phyloP scores from a whole-genome alignment of 2,888 invertebrate genomes.

The Leptinotarsa tumamoca region DNA sequence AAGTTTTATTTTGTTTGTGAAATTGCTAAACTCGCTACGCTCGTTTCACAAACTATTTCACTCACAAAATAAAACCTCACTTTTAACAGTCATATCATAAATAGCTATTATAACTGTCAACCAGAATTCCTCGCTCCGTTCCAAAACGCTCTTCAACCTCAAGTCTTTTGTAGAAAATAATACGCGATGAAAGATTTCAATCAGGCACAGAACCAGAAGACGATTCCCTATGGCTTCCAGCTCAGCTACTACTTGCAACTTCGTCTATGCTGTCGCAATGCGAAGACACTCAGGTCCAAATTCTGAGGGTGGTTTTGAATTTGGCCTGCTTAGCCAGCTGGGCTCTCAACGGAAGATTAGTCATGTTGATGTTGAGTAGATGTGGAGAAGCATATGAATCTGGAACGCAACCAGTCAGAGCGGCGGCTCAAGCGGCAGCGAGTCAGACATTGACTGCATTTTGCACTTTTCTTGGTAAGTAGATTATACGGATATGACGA shows the following conservation, averaged over 20 bases:
- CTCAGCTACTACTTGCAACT: slow-evolving; percentile 89
- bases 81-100: no score
- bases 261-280: slow-evolving; percentile 82
- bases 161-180: slow-evolving; percentile 76
- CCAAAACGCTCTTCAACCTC: no score
- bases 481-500: not conserved
- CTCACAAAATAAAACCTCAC: no score
- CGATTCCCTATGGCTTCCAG: slow-evolving; percentile 92
- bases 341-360: slow-evolving; percentile 89
- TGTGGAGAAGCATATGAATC: slow-evolving; percentile 86
- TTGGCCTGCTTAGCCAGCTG: slow-evolving; percentile 90
- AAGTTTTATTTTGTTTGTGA: no score
- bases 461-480: slow-evolving; percentile 80
- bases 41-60: no score
- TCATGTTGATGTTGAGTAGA: slow-evolving; percentile 87
- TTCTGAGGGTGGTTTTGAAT: slow-evolving; percentile 82
- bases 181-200: slow-evolving; percentile 92
- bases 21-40: no score
- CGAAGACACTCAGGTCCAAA: slow-evolving; percentile 86
- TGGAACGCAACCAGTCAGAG: slow-evolving; percentile 83
- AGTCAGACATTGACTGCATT: slow-evolving; percentile 90
- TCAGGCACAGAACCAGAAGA: slow-evolving; percentile 91
- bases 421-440: slow-evolving; percentile 90
- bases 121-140: no score
- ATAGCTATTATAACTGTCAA: no score